Base-by-base conservation (phyloP, 2,888 invertebrate species). In the Nomada ferruginata region DNA sequence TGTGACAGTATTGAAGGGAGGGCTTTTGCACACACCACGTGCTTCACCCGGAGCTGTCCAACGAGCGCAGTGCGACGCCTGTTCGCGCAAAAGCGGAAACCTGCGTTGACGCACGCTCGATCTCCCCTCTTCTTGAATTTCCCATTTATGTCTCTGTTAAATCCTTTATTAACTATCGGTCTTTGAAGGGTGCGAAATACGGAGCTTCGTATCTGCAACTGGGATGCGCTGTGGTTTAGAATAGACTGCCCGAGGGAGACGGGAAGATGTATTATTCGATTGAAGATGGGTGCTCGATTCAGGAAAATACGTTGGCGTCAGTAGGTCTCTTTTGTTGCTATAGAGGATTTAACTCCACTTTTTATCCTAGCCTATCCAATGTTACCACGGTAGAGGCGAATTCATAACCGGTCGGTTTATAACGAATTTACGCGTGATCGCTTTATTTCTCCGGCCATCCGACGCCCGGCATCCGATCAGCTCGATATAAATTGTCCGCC, bases 11-110 rank as follows among this genome's bases (percentile, higher is more conserved):
- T 47, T 80, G n/a, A 44, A 23, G 13, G 69, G 44, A 55, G 55
- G 60, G 76, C 79, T 72, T 68, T 60, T 36, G 52, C 76, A 29
- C 65, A 61, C 65, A 53, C 79, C 76, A 69, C 47, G 47, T 15
- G 47, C 68, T 26, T 50, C 26, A 57, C 60, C 53, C 29, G 57
- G 59, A 55, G 71, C 59, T 71, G 69, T 69, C 69, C 57, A 47
- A 5, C 44, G 44, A 57, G 59, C 69, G 44, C 60, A 1, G 26
- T 20, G 36, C 60, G 79, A 63, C 65, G 68, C 55, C 10, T 47
- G 61, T 85, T 71, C 82, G 77, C 81, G 86, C 83, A 73, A 84
- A 87, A 87, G 82, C 84, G 87, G 87, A 87, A 87, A 82, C 83
- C 61, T 29, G 55, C 86, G 81, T 78, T 73, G 83, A 81, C 85